Base-by-base conservation (phyloP, 2,888 invertebrate species). In the Cephus runcator region DNA sequence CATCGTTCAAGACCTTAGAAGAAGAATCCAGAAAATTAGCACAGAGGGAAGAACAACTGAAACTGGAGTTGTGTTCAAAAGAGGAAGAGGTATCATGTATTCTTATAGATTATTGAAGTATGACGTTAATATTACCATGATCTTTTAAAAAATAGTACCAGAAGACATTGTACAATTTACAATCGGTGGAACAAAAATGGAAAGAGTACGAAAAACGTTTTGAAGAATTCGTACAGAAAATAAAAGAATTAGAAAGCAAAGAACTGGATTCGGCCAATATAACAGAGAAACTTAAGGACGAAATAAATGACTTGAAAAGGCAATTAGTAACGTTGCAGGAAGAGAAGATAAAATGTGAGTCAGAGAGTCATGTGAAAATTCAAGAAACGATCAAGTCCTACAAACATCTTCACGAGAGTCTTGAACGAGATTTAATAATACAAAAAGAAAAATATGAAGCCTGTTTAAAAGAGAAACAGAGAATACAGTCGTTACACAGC, bases 391-490 rank as follows among this genome's bases (percentile, higher is more conserved):
- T 75, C 11, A 33, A 34, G 31, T 33, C 34, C 30, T n/a, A 33
- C 68, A 30, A 76, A 76, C 79, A 76, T 56, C 76, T 81, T 69
- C 76, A 80, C 23, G 36, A 36, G 74, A 79, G 77, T 40, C 56
- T 79, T 36, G 76, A 79, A 15, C 56, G 56, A 15, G 40, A 69
- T n/a, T 31, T 80, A 12, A 76, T 73, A 69, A 23, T 69, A 73
- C 81, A 82, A 30, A 40, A 73, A 3, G 77, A 81, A 73, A 83
- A 79, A 31, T 81, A 82, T 69, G 80, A 82, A 12, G 36, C 74
- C 35, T 74, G 79, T 36, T 33, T 80, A 3, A 75, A 69, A 11
- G 79, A 83, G 73, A 78, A 79, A 56, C 78, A 81, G 56, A 33
- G 69, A 3, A 71, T 80, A n/a, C 79, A 79, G 40, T 34, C 68